A percentile compares a stretch with the other conserved stretches of the same genome.
phyloP scores from a whole-genome alignment of 1,140 invertebrate genomes.

The Druon quercuslanigerum region DNA sequence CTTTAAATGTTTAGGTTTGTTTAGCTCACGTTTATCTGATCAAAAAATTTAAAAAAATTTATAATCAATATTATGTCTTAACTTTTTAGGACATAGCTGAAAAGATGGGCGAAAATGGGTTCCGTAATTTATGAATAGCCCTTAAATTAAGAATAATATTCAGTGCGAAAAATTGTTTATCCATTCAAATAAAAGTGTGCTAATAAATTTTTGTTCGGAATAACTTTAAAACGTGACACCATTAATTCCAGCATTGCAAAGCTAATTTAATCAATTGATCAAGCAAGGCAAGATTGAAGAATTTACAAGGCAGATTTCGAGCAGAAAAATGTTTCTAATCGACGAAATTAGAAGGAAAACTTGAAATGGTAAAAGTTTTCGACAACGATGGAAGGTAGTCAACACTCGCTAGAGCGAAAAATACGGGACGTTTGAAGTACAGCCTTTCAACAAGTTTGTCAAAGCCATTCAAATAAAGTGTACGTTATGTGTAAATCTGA shows the following conservation, averaged over 20 bases:
- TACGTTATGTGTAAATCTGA: too few relatives aligned
- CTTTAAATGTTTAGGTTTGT: too few relatives aligned
- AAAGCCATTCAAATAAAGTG: neutral
- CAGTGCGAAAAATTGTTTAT: too few relatives aligned
- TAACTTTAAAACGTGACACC: neutral
- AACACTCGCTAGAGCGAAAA: neutral
- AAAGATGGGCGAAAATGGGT: too few relatives aligned
- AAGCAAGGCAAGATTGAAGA: neutral
- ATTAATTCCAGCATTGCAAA: neutral
- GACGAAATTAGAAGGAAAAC: slow-evolving; percentile 8
- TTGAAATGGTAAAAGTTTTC: slow-evolving; percentile 17
- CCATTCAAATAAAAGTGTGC: neutral
- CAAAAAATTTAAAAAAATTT: too few relatives aligned
- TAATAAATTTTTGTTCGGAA: neutral
- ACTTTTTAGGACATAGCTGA: too few relatives aligned
- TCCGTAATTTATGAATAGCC: too few relatives aligned
- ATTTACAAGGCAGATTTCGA: slow-evolving; percentile 2
- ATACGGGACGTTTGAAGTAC: neutral
- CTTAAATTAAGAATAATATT: too few relatives aligned
- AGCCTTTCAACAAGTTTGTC: slow-evolving; percentile 15
- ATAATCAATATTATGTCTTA: too few relatives aligned
- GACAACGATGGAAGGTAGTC: slow-evolving; percentile 1
- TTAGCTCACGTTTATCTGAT: too few relatives aligned
- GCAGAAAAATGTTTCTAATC: neutral
- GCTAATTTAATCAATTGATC: slow-evolving; percentile 15